Percentiles rank a stretch among this genome's conserved stretches.
Evolutionary conservation across 2,113 vertebrate genomes (phyloP).

Genomic region (Pteropus alecto): DNA sequence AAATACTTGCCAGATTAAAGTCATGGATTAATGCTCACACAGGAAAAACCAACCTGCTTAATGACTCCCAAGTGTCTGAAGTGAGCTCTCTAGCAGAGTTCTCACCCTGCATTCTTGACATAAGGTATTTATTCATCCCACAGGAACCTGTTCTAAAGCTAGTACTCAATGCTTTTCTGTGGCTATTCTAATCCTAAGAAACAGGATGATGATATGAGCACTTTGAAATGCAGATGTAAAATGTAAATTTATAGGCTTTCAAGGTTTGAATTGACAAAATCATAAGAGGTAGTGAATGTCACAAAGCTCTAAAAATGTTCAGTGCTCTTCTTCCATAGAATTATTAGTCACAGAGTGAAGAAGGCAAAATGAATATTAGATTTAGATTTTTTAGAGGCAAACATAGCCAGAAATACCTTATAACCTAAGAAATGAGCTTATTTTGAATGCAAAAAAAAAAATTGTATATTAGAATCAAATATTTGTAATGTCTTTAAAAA

Average conservation of each 20-base stretch:
- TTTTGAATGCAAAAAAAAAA: conserved; percentile 24
- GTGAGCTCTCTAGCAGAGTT: background rate
- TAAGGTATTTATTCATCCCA: background rate
- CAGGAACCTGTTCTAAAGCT: background rate
- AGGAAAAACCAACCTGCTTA: background rate
- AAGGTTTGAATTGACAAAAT: conserved; percentile 37
- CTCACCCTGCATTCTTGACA: accelerated
- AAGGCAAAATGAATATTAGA: conserved; percentile 7
- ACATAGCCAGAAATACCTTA: background rate
- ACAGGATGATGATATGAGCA: background rate
- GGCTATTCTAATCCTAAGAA: background rate
- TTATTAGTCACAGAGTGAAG: background rate
- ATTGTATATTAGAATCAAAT: background rate
- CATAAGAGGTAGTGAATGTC: background rate
- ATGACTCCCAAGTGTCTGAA: background rate
- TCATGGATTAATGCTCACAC: background rate
- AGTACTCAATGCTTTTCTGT: background rate
- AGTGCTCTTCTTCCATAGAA: background rate
- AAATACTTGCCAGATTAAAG: background rate
- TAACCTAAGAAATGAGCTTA: conserved; percentile 6
- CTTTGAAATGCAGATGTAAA: background rate
- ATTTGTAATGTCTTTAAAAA: background rate
- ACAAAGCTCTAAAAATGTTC: conserved; percentile 16
- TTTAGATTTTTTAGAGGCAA: background rate
- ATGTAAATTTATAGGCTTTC: conserved; percentile 32